A percentile compares a stretch with the other conserved stretches of the same genome.
Evolutionary conservation across 2,113 vertebrate species (phyloP).

Genomic region (Speoplatyrhinus poulsoni): DNA sequence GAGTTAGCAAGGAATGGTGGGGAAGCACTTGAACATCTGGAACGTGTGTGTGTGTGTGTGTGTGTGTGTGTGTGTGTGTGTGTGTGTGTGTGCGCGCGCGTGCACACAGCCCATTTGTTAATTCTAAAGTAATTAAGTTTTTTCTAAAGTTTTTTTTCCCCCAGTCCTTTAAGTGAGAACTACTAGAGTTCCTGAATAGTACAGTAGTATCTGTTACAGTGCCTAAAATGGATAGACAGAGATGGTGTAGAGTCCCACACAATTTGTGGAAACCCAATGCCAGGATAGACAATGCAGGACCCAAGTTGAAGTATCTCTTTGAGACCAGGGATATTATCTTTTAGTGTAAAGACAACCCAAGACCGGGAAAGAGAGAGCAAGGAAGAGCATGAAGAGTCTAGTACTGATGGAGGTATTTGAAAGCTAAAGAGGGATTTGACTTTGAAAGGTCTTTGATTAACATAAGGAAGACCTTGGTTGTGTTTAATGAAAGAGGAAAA

Average conservation of each 20-base stretch:
- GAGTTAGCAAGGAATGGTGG: background rate
- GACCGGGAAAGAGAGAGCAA: background rate
- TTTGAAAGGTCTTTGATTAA: slow-evolving; percentile 21
- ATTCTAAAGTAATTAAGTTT: background rate
- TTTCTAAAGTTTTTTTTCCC: background rate
- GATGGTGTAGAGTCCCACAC: slow-evolving; percentile 37
- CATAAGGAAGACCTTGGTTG: slow-evolving; percentile 25
- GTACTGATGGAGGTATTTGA: slow-evolving; percentile 16
- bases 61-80: no score
- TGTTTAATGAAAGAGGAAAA: slow-evolving; percentile 39
- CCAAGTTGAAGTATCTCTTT: slow-evolving; percentile 44
- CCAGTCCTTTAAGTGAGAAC: slow-evolving; percentile 21
- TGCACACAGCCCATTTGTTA: slow-evolving; percentile 22
- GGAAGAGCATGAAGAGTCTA: slow-evolving; percentile 10
- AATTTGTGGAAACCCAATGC: slow-evolving; percentile 54
- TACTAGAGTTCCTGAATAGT: slow-evolving; percentile 41
- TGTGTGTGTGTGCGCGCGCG: background rate
- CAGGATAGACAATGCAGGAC: slow-evolving; percentile 15
- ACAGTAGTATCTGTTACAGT: slow-evolving; percentile 37
- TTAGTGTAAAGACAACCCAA: slow-evolving; percentile 55
- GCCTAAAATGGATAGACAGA: slow-evolving; percentile 40
- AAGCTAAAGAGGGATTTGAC: slow-evolving; percentile 30
- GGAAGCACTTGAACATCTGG: background rate
- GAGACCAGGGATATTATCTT: slow-evolving; percentile 55
- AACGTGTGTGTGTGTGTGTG: slow-evolving; percentile 5